A percentile compares a stretch with the other conserved stretches of the same genome.
These are phyloP conservation scores for Bombus ignitus DNA, from an alignment of 1,140 invertebrate genomes.

Conservation along the genomic window DNA sequence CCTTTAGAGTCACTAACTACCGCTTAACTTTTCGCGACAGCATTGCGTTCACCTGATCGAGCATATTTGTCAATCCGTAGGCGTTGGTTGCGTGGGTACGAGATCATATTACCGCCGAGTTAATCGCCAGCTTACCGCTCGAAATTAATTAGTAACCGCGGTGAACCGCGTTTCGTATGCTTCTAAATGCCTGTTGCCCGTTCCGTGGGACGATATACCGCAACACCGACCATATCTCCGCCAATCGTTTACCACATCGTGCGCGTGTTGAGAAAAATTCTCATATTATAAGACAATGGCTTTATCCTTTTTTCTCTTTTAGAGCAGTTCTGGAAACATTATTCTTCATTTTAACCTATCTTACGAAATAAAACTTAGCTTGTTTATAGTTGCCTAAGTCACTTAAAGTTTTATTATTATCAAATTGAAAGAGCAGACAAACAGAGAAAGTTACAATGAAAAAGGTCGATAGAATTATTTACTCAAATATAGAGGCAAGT, in stretches of 20 bases:
- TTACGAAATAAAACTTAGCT: not conserved
- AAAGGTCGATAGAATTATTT: not conserved
- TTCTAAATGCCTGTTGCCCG: conserved; percentile 46
- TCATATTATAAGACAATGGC: not conserved
- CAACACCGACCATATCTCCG: not conserved
- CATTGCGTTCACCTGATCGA: conserved; percentile 1
- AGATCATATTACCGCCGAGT: conserved; percentile 45
- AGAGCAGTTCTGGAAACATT: not conserved
- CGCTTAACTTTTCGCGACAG: conserved; percentile 21
- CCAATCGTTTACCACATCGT: not conserved
- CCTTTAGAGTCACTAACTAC: not conserved
- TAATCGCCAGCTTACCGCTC: conserved; percentile 51
- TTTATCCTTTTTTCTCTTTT: no score
- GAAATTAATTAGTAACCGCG: conserved; percentile 52
- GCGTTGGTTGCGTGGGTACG: not conserved
- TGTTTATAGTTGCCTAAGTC: not conserved
- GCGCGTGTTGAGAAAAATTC: not conserved
- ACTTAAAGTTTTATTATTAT: no score
- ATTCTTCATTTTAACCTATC: not conserved
- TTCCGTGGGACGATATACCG: conserved; percentile 9
- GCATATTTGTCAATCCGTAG: conserved; percentile 45
- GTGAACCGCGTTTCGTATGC: conserved; percentile 41
- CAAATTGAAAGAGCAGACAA: no score
- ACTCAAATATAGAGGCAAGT: no score
- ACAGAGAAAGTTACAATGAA: no score